Evolutionary conservation across 2,888 invertebrate genomes (phyloP), one percentile per base, ranked within the genome.

Genomic region (Shargacucullia verbasci): DNA sequence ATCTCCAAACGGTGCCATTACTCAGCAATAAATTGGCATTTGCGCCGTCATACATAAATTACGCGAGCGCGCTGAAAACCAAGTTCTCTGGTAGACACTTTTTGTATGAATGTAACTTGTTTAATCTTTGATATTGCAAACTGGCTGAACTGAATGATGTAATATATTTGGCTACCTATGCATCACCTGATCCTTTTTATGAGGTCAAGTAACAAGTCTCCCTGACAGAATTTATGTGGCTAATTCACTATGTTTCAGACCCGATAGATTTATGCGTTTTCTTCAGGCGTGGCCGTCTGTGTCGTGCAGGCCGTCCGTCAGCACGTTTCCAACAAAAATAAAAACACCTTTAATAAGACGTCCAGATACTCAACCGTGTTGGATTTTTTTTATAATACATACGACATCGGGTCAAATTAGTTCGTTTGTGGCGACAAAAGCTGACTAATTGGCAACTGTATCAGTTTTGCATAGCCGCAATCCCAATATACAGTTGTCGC

Each of bases 1-100:
- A 92, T 93, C 90, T 92, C 89, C 88, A 90, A 93, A 92, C 90
- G 90, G 89, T 87, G 84, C 91, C 89, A 93, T 94, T 93, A 94
- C 92, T 93, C 93, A 92, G 92, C 92, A 90, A 93, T 93, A 94
- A 93, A 93, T 93, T 93, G 93, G 93, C 90, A 91, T 93, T 93
- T 92, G 89, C 88, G 90, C 89, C 90, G 91, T 90, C 92, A 92
- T 94, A 93, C 92, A 94, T 94, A 94, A 92, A 94, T 93, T 92
- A 92, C 88, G 83, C 73, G 82, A 77, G 90, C 86, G 84, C 87
- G 87, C 85, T 84, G 88, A 89, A 88, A 91, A 91, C 87, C 88
- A 86, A 89, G 83, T 88, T 88, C 84, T 82, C 85, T 78, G 79
- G 83, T 79, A 90, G 85, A 89, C 87, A 90, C 86, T 90, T 91